Percentiles rank a stretch among this genome's conserved stretches.
phyloP scores from a whole-genome alignment of 2,113 vertebrate genomes.

The Myrmecobius fasciatus region DNA sequence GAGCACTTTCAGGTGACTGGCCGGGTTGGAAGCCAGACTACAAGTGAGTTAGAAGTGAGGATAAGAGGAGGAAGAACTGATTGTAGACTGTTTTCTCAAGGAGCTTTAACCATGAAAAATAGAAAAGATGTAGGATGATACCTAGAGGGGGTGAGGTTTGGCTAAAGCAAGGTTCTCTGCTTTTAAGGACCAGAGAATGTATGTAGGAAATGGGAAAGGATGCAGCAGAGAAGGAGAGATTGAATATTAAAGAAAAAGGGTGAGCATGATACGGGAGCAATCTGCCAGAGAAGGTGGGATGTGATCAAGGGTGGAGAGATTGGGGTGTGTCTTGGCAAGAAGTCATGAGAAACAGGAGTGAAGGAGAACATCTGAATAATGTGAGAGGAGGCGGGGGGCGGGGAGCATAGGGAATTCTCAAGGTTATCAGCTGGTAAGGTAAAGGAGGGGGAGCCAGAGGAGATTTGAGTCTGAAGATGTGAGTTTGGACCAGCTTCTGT shows the following conservation, averaged over 20 bases:
- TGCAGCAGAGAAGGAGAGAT: background rate
- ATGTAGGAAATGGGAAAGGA: background rate
- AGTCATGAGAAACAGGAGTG: background rate
- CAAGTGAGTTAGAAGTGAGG: background rate
- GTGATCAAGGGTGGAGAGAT: background rate
- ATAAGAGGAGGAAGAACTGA: background rate
- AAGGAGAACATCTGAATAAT: background rate
- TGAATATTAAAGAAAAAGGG: background rate
- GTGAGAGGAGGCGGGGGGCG: background rate
- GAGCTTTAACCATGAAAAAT: background rate
- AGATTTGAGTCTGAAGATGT: background rate
- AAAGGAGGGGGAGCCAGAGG: background rate
- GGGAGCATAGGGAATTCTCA: background rate
- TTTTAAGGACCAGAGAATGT: background rate
- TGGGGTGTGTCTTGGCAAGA: background rate
- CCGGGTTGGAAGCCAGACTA: background rate
- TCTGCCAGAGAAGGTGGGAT: background rate
- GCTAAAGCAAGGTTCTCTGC: background rate
- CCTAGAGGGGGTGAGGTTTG: background rate
- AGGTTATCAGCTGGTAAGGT: background rate
- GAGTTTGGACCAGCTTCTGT: background rate
- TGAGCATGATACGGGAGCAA: accelerated
- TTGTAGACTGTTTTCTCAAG: background rate
- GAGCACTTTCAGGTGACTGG: background rate
- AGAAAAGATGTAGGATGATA: background rate